phyloP scores from a whole-genome alignment of 2,113 vertebrate genomes.

The Myrmecobius fasciatus region DNA sequence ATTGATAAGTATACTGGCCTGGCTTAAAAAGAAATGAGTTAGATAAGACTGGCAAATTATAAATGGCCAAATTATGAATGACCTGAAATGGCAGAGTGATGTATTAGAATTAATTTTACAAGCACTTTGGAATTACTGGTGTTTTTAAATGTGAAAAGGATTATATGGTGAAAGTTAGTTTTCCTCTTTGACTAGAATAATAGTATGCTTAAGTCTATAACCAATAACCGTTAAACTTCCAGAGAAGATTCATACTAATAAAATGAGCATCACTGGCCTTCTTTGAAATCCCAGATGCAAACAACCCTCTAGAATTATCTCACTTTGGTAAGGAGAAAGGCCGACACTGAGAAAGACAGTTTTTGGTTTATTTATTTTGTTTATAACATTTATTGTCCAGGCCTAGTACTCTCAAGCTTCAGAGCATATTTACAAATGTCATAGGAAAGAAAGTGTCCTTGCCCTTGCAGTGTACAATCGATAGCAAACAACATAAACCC shows the following conservation, averaged over 20 bases:
- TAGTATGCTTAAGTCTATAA: neutral
- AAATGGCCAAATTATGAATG: neutral
- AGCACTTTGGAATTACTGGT: neutral
- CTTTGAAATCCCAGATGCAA: constrained; percentile 12
- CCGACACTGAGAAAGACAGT: neutral
- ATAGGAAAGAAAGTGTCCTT: neutral
- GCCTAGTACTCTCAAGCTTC: neutral
- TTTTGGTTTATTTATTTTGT: constrained; percentile 26
- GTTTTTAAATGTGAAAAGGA: neutral
- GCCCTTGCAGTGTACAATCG: neutral
- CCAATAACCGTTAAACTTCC: neutral
- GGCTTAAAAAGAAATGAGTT: neutral
- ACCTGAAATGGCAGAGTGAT: neutral
- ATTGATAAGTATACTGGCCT: neutral
- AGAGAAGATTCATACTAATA: neutral
- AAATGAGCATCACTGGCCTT: constrained; percentile 1
- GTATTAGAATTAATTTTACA: neutral
- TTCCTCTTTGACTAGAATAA: constrained; percentile 14
- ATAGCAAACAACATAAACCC: neutral
- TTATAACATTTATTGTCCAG: constrained; percentile 27
- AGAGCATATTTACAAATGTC: constrained; percentile 21
- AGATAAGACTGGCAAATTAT: neutral
- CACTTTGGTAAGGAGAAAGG: neutral
- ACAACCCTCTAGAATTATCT: neutral
- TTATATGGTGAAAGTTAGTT: neutral